A percentile compares a stretch with the other conserved stretches of the same genome.
These are phyloP conservation scores for Podilymbus podiceps DNA, from an alignment of 2,113 vertebrate genomes.

Conservation along the genomic window DNA sequence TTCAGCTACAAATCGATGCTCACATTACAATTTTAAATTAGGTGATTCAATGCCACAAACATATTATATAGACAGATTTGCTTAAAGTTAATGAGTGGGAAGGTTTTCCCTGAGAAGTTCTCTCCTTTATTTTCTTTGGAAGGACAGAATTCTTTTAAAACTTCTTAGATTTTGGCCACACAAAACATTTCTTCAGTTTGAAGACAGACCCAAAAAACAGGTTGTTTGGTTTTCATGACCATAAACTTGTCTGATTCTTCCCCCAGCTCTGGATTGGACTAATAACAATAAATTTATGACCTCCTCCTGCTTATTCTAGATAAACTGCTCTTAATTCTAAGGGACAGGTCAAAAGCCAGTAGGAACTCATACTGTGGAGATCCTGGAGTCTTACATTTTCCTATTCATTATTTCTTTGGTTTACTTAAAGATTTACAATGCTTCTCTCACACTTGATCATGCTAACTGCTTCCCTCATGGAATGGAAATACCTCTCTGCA, in stretches of 20 bases:
- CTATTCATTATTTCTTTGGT: neutral
- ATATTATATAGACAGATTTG: neutral
- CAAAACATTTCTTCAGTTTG: neutral
- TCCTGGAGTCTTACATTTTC: neutral
- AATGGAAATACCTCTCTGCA: neutral
- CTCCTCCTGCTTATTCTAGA: neutral
- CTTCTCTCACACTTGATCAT: neutral
- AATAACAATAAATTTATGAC: neutral
- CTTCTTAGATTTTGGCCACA: neutral
- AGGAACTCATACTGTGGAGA: neutral
- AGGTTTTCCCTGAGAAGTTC: neutral
- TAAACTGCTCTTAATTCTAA: neutral
- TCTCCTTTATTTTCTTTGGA: neutral
- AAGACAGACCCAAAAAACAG: neutral
- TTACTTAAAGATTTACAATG: neutral
- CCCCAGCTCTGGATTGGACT: fast-evolving
- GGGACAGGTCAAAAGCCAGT: neutral
- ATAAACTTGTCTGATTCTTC: neutral
- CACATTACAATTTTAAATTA: neutral
- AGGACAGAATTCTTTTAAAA: neutral
- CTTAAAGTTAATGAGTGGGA: neutral
- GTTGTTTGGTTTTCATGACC: neutral
- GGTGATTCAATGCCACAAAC: neutral
- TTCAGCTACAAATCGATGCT: neutral
- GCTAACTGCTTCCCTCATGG: neutral